Base-by-base conservation (phyloP, 2,113 vertebrate genomes). In the Canis aureus region DNA sequence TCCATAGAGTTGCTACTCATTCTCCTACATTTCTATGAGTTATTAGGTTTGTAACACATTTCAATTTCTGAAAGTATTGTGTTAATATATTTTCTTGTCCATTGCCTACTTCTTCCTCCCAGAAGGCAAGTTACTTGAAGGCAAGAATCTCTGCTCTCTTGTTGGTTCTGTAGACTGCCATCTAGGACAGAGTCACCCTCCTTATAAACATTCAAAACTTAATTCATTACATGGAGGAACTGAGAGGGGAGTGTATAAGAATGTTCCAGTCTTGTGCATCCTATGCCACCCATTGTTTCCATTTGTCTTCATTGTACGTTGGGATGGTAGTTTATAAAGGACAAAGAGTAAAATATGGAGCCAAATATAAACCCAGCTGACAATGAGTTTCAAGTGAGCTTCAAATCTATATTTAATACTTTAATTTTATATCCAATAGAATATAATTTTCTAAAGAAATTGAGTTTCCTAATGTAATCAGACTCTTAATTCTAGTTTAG, bases 371-470 rank as follows among this genome's bases (percentile, higher is more conserved):
- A 43, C 11, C 2, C 7, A 89, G 3, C 12, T 38, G 43, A 62
- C 9, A 84, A 19, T 69, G 32, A 35, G n/a, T 69, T 69, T 69
- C 29, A 69, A 74, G 71, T 53, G 12, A 74, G 17, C 69, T 92
- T 74, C 35, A 92, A 92, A 62, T 71, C 23, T 59, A 15, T 66
- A 51, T 27, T 69, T 49, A 16, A 57, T 73, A 53, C 16, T 64
- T 73, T 62, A 92, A 71, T 69, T 59, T 23, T 49, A 35, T 81
- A 49, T 89, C 57, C 35, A 86, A 15, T 85, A 89, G 22, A 79
- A 91, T n/a, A 51, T 20, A 93, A 49, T 59, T 76, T 73, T 80
- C 16, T 73, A 12, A 96, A 71, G n/a, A 86, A 84, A 89, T 11
- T 60, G 11, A 66, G 13, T 66, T 73, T 51, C 2, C 12, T 93